phyloP scores from a whole-genome alignment of 1,140 invertebrate species.

The Hycleus cichorii region DNA sequence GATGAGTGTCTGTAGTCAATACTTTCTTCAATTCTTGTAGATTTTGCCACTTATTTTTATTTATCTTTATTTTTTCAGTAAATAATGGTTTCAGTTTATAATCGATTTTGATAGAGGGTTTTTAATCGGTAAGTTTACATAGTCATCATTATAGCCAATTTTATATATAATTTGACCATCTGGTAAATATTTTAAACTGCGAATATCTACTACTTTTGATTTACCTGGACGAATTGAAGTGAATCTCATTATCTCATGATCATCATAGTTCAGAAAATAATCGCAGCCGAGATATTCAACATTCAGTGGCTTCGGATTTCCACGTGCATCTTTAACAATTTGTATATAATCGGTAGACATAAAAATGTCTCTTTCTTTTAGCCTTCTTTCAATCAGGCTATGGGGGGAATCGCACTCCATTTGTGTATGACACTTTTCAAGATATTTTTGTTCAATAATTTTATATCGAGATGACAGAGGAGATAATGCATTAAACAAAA shows the following conservation, averaged over 20 bases:
- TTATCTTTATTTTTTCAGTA: background rate
- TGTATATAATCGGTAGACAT: slow-evolving; percentile 26
- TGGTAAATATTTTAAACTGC: background rate
- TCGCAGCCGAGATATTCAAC: background rate
- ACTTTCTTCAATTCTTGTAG: no score
- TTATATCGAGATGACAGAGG: slow-evolving; percentile 10
- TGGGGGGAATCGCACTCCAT: slow-evolving; percentile 38
- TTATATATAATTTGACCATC: background rate
- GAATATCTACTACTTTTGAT: background rate
- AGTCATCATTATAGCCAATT: background rate
- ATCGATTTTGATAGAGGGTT: no score
- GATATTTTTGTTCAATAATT: slow-evolving; percentile 20
- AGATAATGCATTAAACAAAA: slow-evolving; percentile 16
- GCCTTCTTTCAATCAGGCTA: slow-evolving; percentile 25
- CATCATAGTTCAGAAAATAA: slow-evolving; percentile 1
- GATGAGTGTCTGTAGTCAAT: no score
- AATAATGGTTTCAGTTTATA: no score
- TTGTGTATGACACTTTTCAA: slow-evolving; percentile 34
- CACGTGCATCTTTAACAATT: slow-evolving; percentile 25
- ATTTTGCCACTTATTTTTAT: no score
- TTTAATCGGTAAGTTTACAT: no score
- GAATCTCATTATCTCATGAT: background rate
- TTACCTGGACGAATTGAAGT: background rate
- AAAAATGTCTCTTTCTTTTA: slow-evolving; percentile 24
- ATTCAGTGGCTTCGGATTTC: slow-evolving; percentile 6